phyloP scores from a whole-genome alignment of 1,140 invertebrate species.

The Tenebrio molitor region DNA sequence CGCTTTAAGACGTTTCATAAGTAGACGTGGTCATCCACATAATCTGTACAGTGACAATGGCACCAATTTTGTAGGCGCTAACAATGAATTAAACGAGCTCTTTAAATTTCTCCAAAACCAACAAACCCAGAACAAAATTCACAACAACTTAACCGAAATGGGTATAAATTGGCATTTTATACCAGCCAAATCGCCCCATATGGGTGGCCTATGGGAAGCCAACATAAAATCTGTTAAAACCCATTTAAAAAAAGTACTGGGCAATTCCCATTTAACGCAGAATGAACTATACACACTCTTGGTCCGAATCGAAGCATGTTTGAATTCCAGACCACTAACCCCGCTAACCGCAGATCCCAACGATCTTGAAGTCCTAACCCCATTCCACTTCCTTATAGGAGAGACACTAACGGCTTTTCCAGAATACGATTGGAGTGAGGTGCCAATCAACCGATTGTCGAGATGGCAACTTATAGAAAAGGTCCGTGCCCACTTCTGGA shows the following conservation, averaged over 20 bases:
- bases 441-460: slow-evolving; percentile 54
- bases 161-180: slow-evolving; percentile 17
- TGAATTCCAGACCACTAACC: slow-evolving; percentile 63
- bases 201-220: slow-evolving; percentile 10
- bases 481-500: slow-evolving; percentile 60
- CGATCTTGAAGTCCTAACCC: slow-evolving; percentile 57
- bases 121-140: background rate
- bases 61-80: slow-evolving; percentile 57
- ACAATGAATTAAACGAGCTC: slow-evolving; percentile 14
- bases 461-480: slow-evolving; percentile 52
- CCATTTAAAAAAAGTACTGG: slow-evolving; percentile 48
- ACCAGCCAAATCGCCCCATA: background rate
- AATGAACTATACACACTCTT: slow-evolving; percentile 59
- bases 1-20: slow-evolving; percentile 59
- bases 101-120: background rate
- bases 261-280: slow-evolving; percentile 52
- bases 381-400: slow-evolving; percentile 65
- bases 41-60: slow-evolving; percentile 59
- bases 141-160: background rate
- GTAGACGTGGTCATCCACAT: slow-evolving; percentile 52
- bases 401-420: slow-evolving; percentile 53
- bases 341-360: slow-evolving; percentile 55
- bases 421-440: slow-evolving; percentile 33
- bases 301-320: slow-evolving; percentile 53
- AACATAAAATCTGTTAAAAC: slow-evolving; percentile 26